These are phyloP conservation scores for Periophthalmodon schlosseri DNA, from an alignment of 2,113 vertebrate genomes.

Conservation along the genomic window DNA sequence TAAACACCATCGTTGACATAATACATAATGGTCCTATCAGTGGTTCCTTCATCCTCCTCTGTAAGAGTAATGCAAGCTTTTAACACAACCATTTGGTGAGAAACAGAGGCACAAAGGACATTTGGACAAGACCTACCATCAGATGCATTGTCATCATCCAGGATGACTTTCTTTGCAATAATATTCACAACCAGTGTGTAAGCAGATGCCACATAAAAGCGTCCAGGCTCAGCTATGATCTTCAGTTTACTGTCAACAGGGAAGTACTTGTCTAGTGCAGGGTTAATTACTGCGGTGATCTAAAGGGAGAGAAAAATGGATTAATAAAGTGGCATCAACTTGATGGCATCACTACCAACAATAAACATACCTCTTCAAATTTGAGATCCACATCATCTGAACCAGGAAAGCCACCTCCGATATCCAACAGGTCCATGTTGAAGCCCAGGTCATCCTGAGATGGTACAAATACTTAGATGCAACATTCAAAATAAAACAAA, in stretches of 20 bases:
- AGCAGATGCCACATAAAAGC: constrained; percentile 95
- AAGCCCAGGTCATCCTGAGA: constrained; percentile 88
- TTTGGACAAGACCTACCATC: constrained; percentile 73
- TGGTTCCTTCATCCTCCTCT: constrained; percentile 89
- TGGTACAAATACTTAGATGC: not conserved
- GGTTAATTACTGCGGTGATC: constrained; percentile 90
- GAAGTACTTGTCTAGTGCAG: constrained; percentile 94
- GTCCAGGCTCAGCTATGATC: constrained; percentile 93
- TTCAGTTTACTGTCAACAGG: constrained; percentile 84
- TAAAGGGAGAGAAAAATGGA: constrained; percentile 44
- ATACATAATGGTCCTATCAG: constrained; percentile 92
- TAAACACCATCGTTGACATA: constrained; percentile 98
- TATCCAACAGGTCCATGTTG: constrained; percentile 91
- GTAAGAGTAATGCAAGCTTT: not conserved
- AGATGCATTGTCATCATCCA: constrained; percentile 83
- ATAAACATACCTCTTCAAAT: constrained; percentile 89
- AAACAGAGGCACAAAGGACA: not conserved
- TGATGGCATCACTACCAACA: not conserved
- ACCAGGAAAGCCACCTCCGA: constrained; percentile 97
- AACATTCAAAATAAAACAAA: not conserved
- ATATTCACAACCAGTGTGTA: constrained; percentile 94
- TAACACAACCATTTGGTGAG: not conserved
- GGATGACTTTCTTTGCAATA: constrained; percentile 94
- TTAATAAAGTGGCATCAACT: not conserved
- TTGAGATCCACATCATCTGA: constrained; percentile 92